Evolutionary conservation across 2,888 invertebrate species (phyloP).

Genomic region (Ephialtes manifestator): DNA sequence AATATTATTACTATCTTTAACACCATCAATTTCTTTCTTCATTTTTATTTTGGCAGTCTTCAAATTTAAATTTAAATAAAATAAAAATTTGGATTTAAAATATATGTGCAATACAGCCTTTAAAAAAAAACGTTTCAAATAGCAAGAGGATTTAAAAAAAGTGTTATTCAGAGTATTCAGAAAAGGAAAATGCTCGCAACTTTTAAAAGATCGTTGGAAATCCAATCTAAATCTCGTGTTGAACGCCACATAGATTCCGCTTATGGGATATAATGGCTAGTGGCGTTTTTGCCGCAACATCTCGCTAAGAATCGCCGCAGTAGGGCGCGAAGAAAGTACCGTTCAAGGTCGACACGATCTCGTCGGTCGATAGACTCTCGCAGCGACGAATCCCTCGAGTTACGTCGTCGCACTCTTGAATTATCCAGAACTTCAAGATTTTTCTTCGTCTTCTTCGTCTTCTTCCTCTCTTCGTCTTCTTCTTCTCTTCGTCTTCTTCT

Average conservation of each 20-base stretch:
- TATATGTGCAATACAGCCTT: too few species aligned
- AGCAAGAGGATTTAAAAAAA: neutral
- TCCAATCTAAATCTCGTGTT: neutral
- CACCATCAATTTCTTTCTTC: too few species aligned
- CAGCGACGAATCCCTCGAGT: constrained; percentile 29
- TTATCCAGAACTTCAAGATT: neutral
- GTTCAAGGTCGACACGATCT: constrained; percentile 77
- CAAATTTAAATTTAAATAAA: too few species aligned
- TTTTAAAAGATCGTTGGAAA: neutral
- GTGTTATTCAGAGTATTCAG: neutral
- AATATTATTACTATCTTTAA: too few species aligned
- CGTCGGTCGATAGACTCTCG: constrained; percentile 70
- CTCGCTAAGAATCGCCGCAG: constrained; percentile 60
- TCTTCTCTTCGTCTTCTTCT: too few species aligned
- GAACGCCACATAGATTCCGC: neutral
- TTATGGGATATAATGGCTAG: neutral
- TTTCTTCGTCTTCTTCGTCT: neutral
- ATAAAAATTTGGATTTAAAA: too few species aligned
- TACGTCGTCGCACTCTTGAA: constrained; percentile 19
- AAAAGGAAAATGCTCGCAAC: neutral
- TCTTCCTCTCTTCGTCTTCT: too few species aligned
- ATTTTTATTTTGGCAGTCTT: too few species aligned
- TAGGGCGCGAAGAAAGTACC: constrained; percentile 78
- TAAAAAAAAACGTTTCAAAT: too few species aligned
- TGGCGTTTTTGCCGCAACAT: neutral